phyloP scores from a whole-genome alignment of 2,888 invertebrate genomes.

The Poecilobothrus nobilitatus region DNA sequence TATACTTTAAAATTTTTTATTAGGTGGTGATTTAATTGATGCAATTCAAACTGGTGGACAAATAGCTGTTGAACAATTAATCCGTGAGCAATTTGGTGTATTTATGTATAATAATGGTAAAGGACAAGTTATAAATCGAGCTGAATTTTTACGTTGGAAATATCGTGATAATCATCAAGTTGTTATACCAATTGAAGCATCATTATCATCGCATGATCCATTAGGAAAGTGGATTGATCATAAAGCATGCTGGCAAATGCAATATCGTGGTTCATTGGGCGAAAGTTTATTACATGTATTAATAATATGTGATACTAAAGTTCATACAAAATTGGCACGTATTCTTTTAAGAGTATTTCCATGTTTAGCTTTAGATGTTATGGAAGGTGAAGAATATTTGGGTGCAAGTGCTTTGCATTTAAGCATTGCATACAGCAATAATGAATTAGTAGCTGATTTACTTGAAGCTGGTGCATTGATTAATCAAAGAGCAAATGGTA shows the following conservation, averaged over 20 bases:
- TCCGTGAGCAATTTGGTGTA: slow-evolving; percentile 76
- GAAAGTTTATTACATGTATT: slow-evolving; percentile 91
- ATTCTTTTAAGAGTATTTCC: slow-evolving; percentile 87
- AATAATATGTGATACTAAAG: slow-evolving; percentile 87
- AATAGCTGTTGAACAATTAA: slow-evolving; percentile 71
- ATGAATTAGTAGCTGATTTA: slow-evolving; percentile 86
- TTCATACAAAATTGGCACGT: slow-evolving; percentile 63
- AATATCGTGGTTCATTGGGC: slow-evolving; percentile 87
- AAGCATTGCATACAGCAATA: slow-evolving; percentile 93
- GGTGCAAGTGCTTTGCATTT: slow-evolving; percentile 91
- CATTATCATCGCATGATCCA: slow-evolving; percentile 75
- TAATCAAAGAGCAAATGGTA: slow-evolving; percentile 86
- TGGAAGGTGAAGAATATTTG: slow-evolving; percentile 95
- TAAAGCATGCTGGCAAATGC: slow-evolving; percentile 96
- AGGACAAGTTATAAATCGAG: slow-evolving; percentile 75
- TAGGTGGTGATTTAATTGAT: slow-evolving; percentile 78
- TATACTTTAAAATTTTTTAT: slow-evolving; percentile 10
- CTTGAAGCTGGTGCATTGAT: slow-evolving; percentile 89
- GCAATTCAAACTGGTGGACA: slow-evolving; percentile 80
- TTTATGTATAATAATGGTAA: slow-evolving; percentile 82
- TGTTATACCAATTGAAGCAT: slow-evolving; percentile 79
- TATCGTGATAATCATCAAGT: slow-evolving; percentile 76
- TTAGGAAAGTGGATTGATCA: slow-evolving; percentile 82
- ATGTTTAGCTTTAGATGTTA: slow-evolving; percentile 81
- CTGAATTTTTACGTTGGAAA: slow-evolving; percentile 84